Evolutionary conservation across 2,797 vertebrate species (phyloP).

Genomic region (Chrosomus eos): DNA sequence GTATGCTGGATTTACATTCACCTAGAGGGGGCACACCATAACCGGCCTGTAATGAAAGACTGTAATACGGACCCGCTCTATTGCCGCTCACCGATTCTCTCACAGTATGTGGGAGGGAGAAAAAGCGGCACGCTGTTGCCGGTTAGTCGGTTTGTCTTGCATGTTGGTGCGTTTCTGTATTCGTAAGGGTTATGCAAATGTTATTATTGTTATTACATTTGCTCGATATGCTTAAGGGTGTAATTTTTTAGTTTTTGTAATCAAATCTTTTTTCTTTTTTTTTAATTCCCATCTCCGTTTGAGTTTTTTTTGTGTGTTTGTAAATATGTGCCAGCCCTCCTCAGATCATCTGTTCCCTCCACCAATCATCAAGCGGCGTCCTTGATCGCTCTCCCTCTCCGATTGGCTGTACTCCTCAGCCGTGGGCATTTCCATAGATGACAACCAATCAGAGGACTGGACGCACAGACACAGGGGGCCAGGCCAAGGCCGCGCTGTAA

Average conservation of each 20-base stretch:
- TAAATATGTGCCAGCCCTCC: slow-evolving; percentile 54
- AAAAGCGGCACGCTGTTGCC: background rate
- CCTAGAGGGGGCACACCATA: slow-evolving; percentile 29
- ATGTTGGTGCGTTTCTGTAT: background rate
- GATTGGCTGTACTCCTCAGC: slow-evolving; percentile 72
- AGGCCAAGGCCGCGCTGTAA: slow-evolving; percentile 64
- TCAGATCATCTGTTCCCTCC: slow-evolving; percentile 62
- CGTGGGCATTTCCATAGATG: slow-evolving; percentile 65
- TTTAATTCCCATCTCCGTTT: slow-evolving; percentile 15
- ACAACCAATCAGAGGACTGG: slow-evolving; percentile 69
- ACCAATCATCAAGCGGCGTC: slow-evolving; percentile 61
- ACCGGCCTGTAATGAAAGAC: slow-evolving; percentile 24
- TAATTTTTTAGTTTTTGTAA: slow-evolving; percentile 17
- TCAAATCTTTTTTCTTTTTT: background rate
- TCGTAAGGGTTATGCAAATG: slow-evolving; percentile 24
- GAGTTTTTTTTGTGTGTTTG: background rate
- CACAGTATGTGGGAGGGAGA: slow-evolving; percentile 26
- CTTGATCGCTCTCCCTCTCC: slow-evolving; percentile 60
- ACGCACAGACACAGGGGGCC: slow-evolving; percentile 62
- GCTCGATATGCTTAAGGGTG: slow-evolving; percentile 22
- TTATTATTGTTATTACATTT: slow-evolving; percentile 37
- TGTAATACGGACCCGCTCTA: background rate
- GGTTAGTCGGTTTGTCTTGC: background rate
- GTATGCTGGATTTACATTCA: slow-evolving; percentile 42
- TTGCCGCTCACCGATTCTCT: slow-evolving; percentile 21